Evolutionary conservation across 2,113 vertebrate species (phyloP).

Genomic region (Coptodon bakossiorum): DNA sequence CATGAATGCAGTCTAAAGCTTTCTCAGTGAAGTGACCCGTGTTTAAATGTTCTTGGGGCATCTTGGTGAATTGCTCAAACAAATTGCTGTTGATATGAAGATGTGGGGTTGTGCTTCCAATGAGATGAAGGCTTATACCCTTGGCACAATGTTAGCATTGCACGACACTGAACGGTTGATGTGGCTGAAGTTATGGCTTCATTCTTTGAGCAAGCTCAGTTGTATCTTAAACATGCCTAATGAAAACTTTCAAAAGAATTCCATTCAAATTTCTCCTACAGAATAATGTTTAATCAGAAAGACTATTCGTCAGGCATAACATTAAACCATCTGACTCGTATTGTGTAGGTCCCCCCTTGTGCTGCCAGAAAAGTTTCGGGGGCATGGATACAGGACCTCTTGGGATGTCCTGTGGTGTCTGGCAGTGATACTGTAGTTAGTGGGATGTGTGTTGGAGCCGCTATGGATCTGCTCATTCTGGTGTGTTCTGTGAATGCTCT

Average conservation of each 20-base stretch:
- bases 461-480: neutral
- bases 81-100: constrained; percentile 62
- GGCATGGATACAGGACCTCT: neutral
- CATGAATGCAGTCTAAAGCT: constrained; percentile 49
- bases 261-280: neutral
- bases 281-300: neutral
- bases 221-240: neutral
- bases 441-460: neutral
- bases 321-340: neutral
- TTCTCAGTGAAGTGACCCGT: constrained; percentile 56
- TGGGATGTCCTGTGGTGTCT: neutral
- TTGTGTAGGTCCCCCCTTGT: neutral
- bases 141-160: neutral
- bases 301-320: neutral
- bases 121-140: constrained; percentile 19
- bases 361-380: neutral
- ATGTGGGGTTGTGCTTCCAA: constrained; percentile 43
- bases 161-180: neutral
- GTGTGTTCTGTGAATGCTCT: neutral
- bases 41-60: constrained; percentile 49
- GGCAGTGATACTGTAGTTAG: neutral
- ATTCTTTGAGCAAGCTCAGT: neutral
- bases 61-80: constrained; percentile 45
- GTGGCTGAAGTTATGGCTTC: constrained; percentile 17
- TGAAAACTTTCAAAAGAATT: neutral